These are phyloP conservation scores for Idaea straminata DNA, from an alignment of 2,888 invertebrate species.

Conservation along the genomic window DNA sequence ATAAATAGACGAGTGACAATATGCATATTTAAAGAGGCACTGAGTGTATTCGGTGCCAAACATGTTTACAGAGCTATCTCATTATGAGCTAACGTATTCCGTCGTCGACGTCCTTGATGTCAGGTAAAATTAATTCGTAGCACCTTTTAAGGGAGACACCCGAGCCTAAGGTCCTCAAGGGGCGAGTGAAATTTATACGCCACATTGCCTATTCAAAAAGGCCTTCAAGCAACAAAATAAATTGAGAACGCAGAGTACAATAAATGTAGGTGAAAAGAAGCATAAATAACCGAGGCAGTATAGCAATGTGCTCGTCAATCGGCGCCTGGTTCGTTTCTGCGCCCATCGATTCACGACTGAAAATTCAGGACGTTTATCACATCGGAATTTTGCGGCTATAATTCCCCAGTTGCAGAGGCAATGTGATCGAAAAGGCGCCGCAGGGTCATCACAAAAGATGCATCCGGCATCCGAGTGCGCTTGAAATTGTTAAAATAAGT, in stretches of 20 bases:
- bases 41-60: conserved; percentile 40
- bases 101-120: conserved; percentile 57
- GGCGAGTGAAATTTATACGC: conserved; percentile 68
- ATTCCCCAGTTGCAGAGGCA: conserved; percentile 22
- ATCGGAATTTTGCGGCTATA: conserved; percentile 30
- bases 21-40: conserved; percentile 43
- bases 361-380: conserved; percentile 40
- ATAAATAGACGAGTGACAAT: conserved; percentile 33
- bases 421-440: conserved; percentile 19
- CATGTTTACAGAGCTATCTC: conserved; percentile 57
- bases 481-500: conserved; percentile 27
- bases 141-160: conserved; percentile 66
- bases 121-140: conserved; percentile 72
- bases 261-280: conserved; percentile 46
- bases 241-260: conserved; percentile 56
- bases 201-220: conserved; percentile 75
- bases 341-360: conserved; percentile 28
- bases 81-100: conserved; percentile 62
- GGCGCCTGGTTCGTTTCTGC: conserved; percentile 20
- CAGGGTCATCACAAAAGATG: conserved; percentile 13
- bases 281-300: conserved; percentile 40
- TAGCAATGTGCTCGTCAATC: conserved; percentile 32
- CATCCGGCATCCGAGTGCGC: conserved; percentile 6
- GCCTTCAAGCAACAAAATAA: conserved; percentile 62
- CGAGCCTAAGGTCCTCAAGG: conserved; percentile 51